These are phyloP conservation scores for Pterois miles DNA, from an alignment of 2,797 vertebrate genomes.

Conservation along the genomic window DNA sequence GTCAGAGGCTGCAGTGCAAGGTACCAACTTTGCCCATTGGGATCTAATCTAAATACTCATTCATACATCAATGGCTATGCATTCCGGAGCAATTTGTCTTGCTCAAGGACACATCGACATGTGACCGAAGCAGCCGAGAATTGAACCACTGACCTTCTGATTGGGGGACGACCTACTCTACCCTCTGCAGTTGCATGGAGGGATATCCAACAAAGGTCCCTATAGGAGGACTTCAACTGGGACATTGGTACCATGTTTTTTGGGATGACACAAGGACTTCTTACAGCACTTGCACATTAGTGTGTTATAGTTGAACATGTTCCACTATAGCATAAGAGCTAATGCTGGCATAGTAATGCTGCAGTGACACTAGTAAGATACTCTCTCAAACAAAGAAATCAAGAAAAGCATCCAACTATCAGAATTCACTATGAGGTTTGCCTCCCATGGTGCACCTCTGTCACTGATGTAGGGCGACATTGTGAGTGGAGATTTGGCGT, in stretches of 20 bases:
- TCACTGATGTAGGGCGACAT: neutral
- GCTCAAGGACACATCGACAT: no score
- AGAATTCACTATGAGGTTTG: conserved; percentile 4
- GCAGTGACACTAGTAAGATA: neutral
- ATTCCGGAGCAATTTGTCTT: no score
- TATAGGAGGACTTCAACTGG: neutral
- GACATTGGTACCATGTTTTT: neutral
- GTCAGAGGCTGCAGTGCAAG: no score
- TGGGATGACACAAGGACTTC: neutral
- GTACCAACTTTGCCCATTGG: no score
- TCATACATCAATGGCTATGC: no score
- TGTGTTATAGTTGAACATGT: neutral
- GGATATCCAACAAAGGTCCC: no score
- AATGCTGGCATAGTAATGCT: neutral
- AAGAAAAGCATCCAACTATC: conserved; percentile 6
- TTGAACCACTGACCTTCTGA: no score
- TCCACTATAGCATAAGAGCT: neutral
- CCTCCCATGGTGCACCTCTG: conserved; percentile 27
- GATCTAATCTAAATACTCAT: no score
- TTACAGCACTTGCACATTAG: neutral
- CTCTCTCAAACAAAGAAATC: conserved; percentile 30
- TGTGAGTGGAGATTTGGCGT: conserved; percentile 34
- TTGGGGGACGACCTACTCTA: no score
- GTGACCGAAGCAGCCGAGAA: no score
- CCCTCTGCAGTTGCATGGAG: no score